Conservation (phyloP, 2,888 invertebrate species). For the Agriopis aurantiaria region DNA sequence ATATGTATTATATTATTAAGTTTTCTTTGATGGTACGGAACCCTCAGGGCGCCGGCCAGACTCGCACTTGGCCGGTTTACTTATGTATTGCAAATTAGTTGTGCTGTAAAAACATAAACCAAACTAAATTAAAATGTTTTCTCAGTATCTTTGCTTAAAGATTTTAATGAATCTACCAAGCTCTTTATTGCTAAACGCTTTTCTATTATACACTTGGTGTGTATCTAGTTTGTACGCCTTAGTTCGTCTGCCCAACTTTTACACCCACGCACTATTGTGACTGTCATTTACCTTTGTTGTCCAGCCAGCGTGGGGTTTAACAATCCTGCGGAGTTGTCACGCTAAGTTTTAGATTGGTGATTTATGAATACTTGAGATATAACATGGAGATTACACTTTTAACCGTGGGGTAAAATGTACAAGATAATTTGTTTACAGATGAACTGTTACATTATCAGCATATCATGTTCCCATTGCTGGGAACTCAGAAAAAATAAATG, state of each 20-base stretch:
- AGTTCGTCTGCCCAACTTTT: slow-evolving; percentile 24
- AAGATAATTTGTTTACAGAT: background rate
- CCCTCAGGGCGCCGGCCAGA: no score
- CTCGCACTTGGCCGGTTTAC: no score
- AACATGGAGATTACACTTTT: background rate
- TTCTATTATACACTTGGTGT: background rate
- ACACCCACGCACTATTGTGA: slow-evolving; percentile 29
- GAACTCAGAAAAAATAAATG: no score
- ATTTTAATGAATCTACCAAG: no score
- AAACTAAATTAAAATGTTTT: no score
- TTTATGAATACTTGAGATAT: slow-evolving; percentile 13
- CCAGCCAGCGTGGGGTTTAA: slow-evolving; percentile 28
- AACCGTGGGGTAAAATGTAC: background rate
- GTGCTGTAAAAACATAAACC: no score
- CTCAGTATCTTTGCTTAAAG: no score
- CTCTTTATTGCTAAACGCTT: background rate
- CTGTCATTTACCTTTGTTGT: slow-evolving; percentile 32
- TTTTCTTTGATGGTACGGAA: no score
- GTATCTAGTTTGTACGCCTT: slow-evolving; percentile 4
- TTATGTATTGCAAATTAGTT: no score
- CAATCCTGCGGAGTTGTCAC: slow-evolving; percentile 31
- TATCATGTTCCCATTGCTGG: no score
- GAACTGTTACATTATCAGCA: background rate
- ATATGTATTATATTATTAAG: no score
- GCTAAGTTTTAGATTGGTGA: slow-evolving; percentile 21